Conservation (phyloP, 2,113 vertebrate species). For the Pyxicephalus adspersus region DNA sequence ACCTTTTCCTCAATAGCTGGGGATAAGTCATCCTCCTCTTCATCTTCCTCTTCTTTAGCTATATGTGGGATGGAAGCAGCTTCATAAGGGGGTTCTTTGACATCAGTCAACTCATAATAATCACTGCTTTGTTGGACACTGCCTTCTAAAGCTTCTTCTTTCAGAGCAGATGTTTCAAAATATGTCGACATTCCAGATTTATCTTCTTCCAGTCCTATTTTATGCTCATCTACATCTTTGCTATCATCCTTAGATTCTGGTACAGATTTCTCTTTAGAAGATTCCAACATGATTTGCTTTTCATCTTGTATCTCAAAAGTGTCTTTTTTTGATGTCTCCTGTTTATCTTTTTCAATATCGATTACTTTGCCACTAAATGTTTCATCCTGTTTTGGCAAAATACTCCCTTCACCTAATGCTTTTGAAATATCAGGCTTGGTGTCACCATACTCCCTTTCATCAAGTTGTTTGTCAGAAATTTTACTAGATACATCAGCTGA, state of each 20-base stretch:
- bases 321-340: neutral
- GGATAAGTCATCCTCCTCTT: conserved; percentile 66
- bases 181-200: conserved; percentile 96
- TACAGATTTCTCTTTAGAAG: conserved; percentile 62
- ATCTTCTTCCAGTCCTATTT: conserved; percentile 75
- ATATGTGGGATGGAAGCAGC: conserved; percentile 60
- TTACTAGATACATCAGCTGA: conserved; percentile 63
- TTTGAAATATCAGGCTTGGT: conserved; percentile 57
- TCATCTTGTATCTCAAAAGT: conserved; percentile 41
- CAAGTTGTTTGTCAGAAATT: conserved; percentile 65
- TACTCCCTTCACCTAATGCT: conserved; percentile 52
- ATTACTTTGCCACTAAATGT: neutral
- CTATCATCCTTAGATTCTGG: conserved; percentile 59
- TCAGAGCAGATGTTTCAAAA: conserved; percentile 94
- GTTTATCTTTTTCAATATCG: conserved; percentile 7
- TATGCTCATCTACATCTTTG: conserved; percentile 53
- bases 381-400: conserved; percentile 60
- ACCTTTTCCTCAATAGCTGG: conserved; percentile 60
- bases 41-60: conserved; percentile 66
- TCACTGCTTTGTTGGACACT: conserved; percentile 77
- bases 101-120: conserved; percentile 93
- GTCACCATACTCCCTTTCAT: conserved; percentile 62
- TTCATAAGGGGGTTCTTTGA: conserved; percentile 74
- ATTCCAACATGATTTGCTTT: conserved; percentile 59
- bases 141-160: conserved; percentile 75